Evolutionary conservation across 2,113 vertebrate species (phyloP).

Genomic region (Apeltes quadracus): DNA sequence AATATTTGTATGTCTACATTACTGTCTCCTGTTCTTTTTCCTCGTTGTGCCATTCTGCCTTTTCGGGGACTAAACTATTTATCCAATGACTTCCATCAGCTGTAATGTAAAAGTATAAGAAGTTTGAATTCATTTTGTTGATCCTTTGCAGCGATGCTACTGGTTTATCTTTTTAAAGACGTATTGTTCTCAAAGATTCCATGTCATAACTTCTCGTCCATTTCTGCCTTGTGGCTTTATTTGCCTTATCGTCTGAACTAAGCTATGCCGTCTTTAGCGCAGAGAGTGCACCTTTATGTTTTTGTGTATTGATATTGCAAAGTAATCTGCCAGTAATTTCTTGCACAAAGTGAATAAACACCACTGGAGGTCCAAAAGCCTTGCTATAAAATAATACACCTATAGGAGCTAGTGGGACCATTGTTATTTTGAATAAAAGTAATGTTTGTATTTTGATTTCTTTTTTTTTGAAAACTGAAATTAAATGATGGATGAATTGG

Average conservation of each 20-base stretch:
- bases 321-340: conserved; percentile 5
- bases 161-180: conserved; percentile 31
- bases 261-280: conserved; percentile 8
- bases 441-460: too few relatives aligned
- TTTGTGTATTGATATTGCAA: conserved; percentile 2
- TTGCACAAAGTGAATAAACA: conserved; percentile 45
- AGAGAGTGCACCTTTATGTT: conserved; percentile 4
- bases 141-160: conserved; percentile 11
- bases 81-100: conserved; percentile 21
- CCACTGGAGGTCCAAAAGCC: conserved; percentile 10
- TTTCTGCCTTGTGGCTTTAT: conserved; percentile 47
- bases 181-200: conserved; percentile 27
- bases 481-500: too few relatives aligned
- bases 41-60: conserved; percentile 25
- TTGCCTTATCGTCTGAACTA: conserved; percentile 55
- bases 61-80: conserved; percentile 47
- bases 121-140: neutral
- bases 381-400: conserved; percentile 3
- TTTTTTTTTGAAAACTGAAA: too few relatives aligned
- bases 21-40: conserved; percentile 9
- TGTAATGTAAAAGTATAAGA: conserved; percentile 32
- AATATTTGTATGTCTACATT: conserved; percentile 13
- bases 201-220: conserved; percentile 30
- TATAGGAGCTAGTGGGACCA: neutral
- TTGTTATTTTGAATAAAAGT: conserved; percentile 18